Evolutionary conservation across 2,113 vertebrate genomes (phyloP).

Genomic region (Bolborhynchus lineola): DNA sequence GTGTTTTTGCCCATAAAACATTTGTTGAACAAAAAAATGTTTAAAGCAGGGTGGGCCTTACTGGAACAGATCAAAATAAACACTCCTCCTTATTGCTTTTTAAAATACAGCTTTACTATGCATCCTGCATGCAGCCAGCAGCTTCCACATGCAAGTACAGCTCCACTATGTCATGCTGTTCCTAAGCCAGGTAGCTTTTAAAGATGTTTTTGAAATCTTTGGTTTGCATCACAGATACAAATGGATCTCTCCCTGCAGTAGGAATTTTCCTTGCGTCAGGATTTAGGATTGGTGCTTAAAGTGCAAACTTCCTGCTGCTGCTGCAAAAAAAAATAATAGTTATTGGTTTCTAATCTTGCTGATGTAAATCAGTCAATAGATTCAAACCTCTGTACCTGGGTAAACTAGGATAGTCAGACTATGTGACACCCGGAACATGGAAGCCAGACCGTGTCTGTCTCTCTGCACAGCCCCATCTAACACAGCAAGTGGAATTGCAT

Average conservation of each 20-base stretch:
- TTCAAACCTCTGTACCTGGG: not conserved
- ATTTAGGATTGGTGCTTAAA: not conserved
- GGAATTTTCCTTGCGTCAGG: not conserved
- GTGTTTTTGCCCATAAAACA: constrained; percentile 53
- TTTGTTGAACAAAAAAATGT: constrained; percentile 23
- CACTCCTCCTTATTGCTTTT: constrained; percentile 49
- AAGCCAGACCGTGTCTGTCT: not conserved
- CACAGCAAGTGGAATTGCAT: accelerated
- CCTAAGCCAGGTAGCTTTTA: not conserved
- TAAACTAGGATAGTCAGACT: not conserved
- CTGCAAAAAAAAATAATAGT: no score
- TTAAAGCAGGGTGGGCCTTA: constrained; percentile 34
- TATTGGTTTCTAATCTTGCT: not conserved
- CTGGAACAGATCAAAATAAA: constrained; percentile 49
- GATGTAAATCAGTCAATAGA: not conserved
- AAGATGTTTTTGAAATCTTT: not conserved
- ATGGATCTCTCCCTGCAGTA: not conserved
- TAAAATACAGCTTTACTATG: constrained; percentile 6
- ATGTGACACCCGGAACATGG: not conserved
- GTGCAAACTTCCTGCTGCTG: not conserved
- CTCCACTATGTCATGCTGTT: not conserved
- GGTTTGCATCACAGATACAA: not conserved
- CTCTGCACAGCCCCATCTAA: not conserved
- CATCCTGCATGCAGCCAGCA: not conserved
- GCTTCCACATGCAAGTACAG: not conserved